Base-by-base conservation (phyloP, 2,888 invertebrate genomes). In the Athrips mouffetella region DNA sequence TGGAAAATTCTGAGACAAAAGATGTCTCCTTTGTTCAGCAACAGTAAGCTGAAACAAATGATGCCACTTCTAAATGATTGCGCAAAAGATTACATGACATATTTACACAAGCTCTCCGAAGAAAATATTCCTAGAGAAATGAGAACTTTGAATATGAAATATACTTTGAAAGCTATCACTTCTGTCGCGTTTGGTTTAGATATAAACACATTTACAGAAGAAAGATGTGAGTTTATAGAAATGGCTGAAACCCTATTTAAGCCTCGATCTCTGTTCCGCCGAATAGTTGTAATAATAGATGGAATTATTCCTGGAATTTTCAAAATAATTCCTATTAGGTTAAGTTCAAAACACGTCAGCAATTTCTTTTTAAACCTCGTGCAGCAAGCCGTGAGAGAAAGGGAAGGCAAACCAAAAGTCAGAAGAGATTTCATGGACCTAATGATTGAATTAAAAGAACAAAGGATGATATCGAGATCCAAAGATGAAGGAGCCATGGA, bases 381-480 rank as follows among this genome's bases (percentile, higher is more conserved):
- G 0, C 54, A 45, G 8, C 54, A 57, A n/a, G 62, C 71, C 11
- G 52, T 69, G 30, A 45, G 54, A n/a, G 54, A 67, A 39, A 62
- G 73, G 44, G 57, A 68, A 40, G 61, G 64, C 1, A 58, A 58
- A 29, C 65, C 65, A 1, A 60, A 65, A 4, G 57, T 58, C 0
- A 63, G 70, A 15, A 72, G 70, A 35, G 74, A 74, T 41, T 73
- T 76, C 30, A 70, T 75, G 51, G 74, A 75, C 49, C 48, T 71
- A 23, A 62, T 75, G 61, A 55, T 76, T 18, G 69, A 73, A 23
- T 27, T 76, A 5, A 67, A 59, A 46, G 59, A 68, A 35, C 63
- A 72, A 48, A 72, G 72, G 0, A 67, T 62, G 47, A 54, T 65
- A 0, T 52, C 57, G 1, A 54, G 52, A 49, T 45, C 47, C 20